These are phyloP conservation scores for Rhimphoctona megacephalus DNA, from an alignment of 2,888 invertebrate genomes.

Conservation along the genomic window DNA sequence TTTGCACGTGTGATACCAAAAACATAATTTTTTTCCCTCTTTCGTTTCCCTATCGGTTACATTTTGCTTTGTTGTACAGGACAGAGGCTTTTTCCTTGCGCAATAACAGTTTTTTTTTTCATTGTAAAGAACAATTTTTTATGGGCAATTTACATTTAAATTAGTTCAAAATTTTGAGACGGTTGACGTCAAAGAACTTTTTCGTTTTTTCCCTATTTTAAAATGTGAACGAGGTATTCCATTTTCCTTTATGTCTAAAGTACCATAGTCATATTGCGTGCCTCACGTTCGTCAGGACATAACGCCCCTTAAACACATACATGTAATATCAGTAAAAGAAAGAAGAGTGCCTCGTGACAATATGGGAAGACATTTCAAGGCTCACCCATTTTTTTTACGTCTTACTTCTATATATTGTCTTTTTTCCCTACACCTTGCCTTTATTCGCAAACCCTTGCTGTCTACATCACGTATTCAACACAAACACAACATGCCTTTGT, in stretches of 20 bases:
- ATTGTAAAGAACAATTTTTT: neutral
- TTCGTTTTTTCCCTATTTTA: neutral
- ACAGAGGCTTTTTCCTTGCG: neutral
- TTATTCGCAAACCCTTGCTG: conserved; percentile 9
- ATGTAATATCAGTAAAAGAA: conserved; percentile 39
- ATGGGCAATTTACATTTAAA: neutral
- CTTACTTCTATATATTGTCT: neutral
- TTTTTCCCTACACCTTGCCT: neutral
- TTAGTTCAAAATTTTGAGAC: neutral
- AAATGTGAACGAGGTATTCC: neutral
- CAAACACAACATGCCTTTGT: neutral
- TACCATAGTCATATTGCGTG: conserved; percentile 14
- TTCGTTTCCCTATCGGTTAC: neutral
- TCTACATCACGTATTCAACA: neutral
- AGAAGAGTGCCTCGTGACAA: conserved; percentile 34
- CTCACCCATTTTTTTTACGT: neutral
- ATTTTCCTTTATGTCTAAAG: conserved; percentile 9
- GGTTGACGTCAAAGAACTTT: neutral
- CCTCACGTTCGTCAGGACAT: conserved; percentile 30
- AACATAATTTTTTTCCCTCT: conserved; percentile 3
- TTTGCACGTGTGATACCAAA: conserved; percentile 20
- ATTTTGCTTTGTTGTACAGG: neutral
- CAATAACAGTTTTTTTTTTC: neutral
- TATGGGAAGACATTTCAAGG: conserved; percentile 21
- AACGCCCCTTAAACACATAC: conserved; percentile 14